Evolutionary conservation across 2,113 vertebrate genomes (phyloP).

Genomic region (Sclerurus mexicanus): DNA sequence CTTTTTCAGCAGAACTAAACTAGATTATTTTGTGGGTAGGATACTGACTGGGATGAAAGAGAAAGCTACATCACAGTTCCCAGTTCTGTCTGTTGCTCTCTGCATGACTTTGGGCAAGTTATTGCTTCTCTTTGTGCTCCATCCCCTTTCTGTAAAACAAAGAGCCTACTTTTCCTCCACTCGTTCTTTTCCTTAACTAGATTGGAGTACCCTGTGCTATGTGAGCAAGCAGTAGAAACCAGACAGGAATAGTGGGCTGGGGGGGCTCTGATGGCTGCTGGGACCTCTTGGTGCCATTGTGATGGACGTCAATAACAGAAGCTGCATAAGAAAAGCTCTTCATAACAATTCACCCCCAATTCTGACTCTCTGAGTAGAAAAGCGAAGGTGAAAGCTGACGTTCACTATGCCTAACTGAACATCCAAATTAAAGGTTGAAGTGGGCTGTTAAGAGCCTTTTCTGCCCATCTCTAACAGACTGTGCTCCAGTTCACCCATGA

Average conservation of each 20-base stretch:
- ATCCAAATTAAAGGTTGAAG: background rate
- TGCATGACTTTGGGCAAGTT: background rate
- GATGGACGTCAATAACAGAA: background rate
- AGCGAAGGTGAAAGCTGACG: background rate
- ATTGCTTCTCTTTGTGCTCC: conserved; percentile 19
- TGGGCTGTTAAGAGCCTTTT: background rate
- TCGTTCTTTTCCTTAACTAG: background rate
- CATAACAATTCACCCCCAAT: background rate
- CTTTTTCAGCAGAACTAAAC: conserved; percentile 46
- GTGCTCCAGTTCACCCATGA: background rate
- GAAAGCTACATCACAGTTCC: background rate
- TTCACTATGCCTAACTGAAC: background rate
- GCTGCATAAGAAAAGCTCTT: background rate
- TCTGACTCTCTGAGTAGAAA: background rate
- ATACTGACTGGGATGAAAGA: conserved; percentile 30
- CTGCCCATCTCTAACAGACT: background rate
- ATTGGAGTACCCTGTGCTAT: background rate
- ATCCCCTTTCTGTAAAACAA: background rate
- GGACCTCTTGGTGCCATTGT: background rate
- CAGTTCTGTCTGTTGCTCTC: background rate
- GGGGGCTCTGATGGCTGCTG: background rate
- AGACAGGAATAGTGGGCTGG: rapidly evolving
- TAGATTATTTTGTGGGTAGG: conserved; percentile 5
- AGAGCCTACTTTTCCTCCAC: background rate
- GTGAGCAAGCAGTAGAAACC: background rate